Evolutionary conservation across 2,113 vertebrate genomes (phyloP).

Genomic region (Takifugu bimaculatus): DNA sequence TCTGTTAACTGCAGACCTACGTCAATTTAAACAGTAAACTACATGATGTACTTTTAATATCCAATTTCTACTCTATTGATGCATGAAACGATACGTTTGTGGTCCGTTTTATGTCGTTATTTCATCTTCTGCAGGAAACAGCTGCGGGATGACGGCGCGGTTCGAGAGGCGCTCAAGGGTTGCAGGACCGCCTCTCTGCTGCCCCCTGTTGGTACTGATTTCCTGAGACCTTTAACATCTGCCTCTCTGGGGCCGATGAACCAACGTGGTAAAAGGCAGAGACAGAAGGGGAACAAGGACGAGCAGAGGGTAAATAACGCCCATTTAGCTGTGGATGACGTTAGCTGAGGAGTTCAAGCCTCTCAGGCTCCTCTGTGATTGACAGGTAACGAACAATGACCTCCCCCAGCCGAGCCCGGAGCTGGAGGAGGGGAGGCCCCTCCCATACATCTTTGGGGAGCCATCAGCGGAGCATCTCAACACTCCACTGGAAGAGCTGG

Average conservation of each 20-base stretch:
- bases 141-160: conserved; percentile 3
- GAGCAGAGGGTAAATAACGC: neutral
- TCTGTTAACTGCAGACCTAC: no score
- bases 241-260: conserved; percentile 18
- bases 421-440: conserved; percentile 40
- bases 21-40: no score
- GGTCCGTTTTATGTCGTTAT: no score
- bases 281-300: neutral
- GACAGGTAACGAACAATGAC: conserved; percentile 10
- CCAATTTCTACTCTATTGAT: no score
- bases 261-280: neutral
- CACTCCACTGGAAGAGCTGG: conserved; percentile 58
- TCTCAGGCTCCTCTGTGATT: neutral
- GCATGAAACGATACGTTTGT: no score
- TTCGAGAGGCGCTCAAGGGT: conserved; percentile 6
- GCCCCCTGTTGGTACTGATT: conserved; percentile 48
- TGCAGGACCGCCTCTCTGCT: conserved; percentile 33
- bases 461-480: conserved; percentile 30
- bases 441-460: conserved; percentile 50
- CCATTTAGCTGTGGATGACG: no score
- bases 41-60: no score
- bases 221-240: conserved; percentile 30
- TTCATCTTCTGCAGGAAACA: conserved; percentile 5
- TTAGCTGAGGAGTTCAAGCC: no score
- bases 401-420: conserved; percentile 6